These are phyloP conservation scores for Redunca redunca DNA, from an alignment of 2,113 vertebrate species.

Conservation along the genomic window DNA sequence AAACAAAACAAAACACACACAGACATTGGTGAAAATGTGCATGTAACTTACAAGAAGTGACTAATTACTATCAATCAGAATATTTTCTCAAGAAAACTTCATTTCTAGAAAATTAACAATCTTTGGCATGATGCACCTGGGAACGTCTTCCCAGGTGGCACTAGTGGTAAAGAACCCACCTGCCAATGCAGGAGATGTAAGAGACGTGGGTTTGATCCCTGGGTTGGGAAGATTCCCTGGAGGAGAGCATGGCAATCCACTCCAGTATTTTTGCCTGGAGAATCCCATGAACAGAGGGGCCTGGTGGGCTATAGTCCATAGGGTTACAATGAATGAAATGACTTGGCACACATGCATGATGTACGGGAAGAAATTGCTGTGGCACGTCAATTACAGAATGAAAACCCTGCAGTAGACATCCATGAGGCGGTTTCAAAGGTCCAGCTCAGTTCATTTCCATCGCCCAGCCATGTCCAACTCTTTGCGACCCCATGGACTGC, in stretches of 20 bases:
- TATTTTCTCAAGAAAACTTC: not conserved
- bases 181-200: not conserved
- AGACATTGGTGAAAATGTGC: not conserved
- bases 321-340: not conserved
- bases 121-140: not conserved
- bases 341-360: not conserved
- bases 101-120: not conserved
- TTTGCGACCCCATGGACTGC: not conserved
- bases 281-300: not conserved
- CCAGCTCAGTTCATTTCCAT: not conserved
- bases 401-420: not conserved
- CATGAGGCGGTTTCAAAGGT: not conserved
- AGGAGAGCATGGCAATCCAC: not conserved
- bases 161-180: not conserved
- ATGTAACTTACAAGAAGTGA: not conserved
- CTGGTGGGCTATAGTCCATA: not conserved
- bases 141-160: not conserved
- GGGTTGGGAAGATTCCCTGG: not conserved
- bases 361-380: not conserved
- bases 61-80: not conserved
- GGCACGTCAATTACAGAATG: not conserved
- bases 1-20: too few species aligned
- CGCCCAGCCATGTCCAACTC: rapidly evolving
- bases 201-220: not conserved
- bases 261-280: not conserved